These are phyloP conservation scores for Scolopax rusticola DNA, from an alignment of 2,797 vertebrate species.

Conservation along the genomic window DNA sequence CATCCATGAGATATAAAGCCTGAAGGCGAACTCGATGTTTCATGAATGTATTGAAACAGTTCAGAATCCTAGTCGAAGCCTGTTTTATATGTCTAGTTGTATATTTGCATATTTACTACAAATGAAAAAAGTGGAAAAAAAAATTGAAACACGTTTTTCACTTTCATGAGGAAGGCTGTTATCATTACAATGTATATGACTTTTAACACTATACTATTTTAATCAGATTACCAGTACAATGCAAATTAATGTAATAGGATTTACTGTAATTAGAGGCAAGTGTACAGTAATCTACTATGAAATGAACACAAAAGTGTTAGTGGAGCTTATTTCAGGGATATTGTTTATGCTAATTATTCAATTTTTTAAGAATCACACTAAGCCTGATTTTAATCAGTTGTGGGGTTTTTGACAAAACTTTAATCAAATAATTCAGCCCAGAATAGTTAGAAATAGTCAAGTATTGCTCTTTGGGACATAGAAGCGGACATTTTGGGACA, in stretches of 20 bases:
- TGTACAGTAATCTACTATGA: conserved; percentile 37
- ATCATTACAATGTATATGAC: neutral
- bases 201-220: conserved; percentile 20
- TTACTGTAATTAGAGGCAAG: conserved; percentile 63
- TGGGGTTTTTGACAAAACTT: neutral
- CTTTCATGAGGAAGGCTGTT: neutral
- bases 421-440: neutral
- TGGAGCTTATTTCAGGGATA: conserved; percentile 13
- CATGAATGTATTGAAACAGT: neutral
- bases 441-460: neutral
- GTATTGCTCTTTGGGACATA: neutral
- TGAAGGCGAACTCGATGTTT: neutral
- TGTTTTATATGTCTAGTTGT: neutral
- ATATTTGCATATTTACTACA: neutral
- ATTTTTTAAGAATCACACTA: neutral
- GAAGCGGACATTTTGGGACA: neutral
- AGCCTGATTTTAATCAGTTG: neutral
- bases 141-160: neutral
- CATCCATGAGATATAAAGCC: neutral
- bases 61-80: neutral
- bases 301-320: conserved; percentile 19
- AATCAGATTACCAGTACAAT: conserved; percentile 64
- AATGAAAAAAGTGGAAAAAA: neutral
- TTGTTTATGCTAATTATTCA: conserved; percentile 32
- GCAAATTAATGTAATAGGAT: conserved; percentile 67